Evolutionary conservation across 64 coral and sea anemone species (phyloP).

Genomic region (Stichodactyla helianthus): DNA sequence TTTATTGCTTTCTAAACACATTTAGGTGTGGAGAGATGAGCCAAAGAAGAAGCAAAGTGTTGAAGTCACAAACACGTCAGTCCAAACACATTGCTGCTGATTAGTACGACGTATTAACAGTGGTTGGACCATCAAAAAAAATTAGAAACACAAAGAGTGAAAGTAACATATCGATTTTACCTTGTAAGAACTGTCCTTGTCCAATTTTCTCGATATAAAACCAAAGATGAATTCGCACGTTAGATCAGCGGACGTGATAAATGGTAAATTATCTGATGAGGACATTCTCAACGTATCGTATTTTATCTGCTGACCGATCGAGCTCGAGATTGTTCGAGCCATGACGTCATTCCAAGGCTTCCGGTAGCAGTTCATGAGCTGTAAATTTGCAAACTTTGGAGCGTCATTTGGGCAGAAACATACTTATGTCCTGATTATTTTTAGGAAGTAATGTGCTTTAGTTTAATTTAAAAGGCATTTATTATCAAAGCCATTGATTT

Average conservation of each 20-base stretch:
- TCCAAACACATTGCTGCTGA: no score
- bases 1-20: background rate
- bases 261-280: background rate
- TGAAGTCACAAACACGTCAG: no score
- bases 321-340: background rate
- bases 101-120: no score
- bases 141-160: background rate
- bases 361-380: background rate
- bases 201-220: background rate
- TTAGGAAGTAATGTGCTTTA: no score
- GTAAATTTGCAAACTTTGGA: no score
- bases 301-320: slow-evolving; percentile 1
- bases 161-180: background rate
- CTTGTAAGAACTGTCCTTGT: background rate
- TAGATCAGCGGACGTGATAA: background rate
- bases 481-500: no score
- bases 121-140: no score
- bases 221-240: background rate
- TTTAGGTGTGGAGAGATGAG: background rate
- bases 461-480: no score
- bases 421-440: no score
- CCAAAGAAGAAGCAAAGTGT: background rate
- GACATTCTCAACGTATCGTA: background rate
- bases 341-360: slow-evolving; percentile 6
- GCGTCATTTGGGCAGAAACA: no score